Conservation (phyloP, 2,888 invertebrate species). For the Calliopum simillimum region DNA sequence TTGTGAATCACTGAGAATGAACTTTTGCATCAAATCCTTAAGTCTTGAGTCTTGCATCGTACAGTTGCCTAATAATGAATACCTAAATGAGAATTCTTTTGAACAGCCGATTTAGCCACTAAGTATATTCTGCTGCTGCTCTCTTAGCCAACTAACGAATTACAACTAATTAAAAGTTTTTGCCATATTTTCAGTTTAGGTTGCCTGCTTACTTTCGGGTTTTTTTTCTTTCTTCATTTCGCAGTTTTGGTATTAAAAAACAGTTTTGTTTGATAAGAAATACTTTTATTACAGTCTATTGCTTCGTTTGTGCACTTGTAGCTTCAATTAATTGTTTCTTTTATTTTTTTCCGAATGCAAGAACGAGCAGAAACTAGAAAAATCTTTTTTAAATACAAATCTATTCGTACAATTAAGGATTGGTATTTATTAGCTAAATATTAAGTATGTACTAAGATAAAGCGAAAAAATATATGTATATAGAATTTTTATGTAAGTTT, state of each 20-base stretch:
- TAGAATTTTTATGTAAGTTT: too few relatives aligned
- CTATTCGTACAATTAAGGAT: background rate
- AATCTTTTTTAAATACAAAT: too few relatives aligned
- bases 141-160: slow-evolving; percentile 34
- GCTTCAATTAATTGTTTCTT: background rate
- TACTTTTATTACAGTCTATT: slow-evolving; percentile 24
- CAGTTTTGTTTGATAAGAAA: slow-evolving; percentile 34
- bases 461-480: too few relatives aligned
- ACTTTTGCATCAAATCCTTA: slow-evolving; percentile 69
- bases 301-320: background rate
- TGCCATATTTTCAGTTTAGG: slow-evolving; percentile 24
- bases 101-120: background rate
- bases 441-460: too few relatives aligned
- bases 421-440: too few relatives aligned
- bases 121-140: too few relatives aligned
- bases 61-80: slow-evolving; percentile 13
- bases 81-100: too few relatives aligned
- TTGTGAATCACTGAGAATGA: slow-evolving; percentile 82
- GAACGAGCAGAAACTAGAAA: background rate
- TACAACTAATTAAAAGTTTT: slow-evolving; percentile 38
- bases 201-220: slow-evolving; percentile 8
- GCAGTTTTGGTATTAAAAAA: slow-evolving; percentile 21
- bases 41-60: slow-evolving; percentile 55
- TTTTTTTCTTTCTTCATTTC: slow-evolving; percentile 1
- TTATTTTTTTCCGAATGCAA: background rate